A percentile compares a stretch with the other conserved stretches of the same genome.
Conservation (phyloP, 2,797 vertebrate genomes). For the Pangasius sanitwongsei region DNA sequence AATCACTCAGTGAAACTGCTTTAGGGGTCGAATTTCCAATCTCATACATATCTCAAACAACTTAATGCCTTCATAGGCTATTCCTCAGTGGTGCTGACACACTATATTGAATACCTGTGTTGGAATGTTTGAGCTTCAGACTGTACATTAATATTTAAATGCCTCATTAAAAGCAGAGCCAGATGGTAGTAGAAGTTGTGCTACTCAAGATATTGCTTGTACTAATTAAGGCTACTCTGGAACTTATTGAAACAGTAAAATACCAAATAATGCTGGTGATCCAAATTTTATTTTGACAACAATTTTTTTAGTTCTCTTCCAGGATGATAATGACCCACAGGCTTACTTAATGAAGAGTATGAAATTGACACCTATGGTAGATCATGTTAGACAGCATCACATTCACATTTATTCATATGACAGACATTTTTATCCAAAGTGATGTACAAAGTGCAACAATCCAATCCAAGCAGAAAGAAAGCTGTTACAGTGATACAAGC, state of each 20-base stretch:
- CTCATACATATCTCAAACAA: not conserved
- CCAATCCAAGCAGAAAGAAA: not conserved
- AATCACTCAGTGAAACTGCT: not conserved
- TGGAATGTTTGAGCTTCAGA: constrained; percentile 43
- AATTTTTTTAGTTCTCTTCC: not conserved
- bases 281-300: not conserved
- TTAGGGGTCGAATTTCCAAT: not conserved
- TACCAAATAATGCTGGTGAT: not conserved
- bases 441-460: not conserved
- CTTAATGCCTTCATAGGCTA: constrained; percentile 27
- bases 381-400: not conserved
- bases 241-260: not conserved
- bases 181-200: constrained; percentile 39
- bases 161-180: constrained; percentile 35
- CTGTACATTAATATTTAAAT: constrained; percentile 50
- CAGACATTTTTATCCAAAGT: not conserved
- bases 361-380: not conserved
- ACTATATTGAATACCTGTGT: constrained; percentile 50
- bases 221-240: constrained; percentile 18
- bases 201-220: constrained; percentile 27
- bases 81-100: constrained; percentile 49
- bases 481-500: too few relatives aligned
- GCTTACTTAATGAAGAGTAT: too few relatives aligned
- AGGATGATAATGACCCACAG: too few relatives aligned
- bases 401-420: not conserved